A percentile compares a stretch with the other conserved stretches of the same genome.
These are phyloP conservation scores for Adela reaumurella DNA, from an alignment of 2,888 invertebrate genomes.

Conservation along the genomic window DNA sequence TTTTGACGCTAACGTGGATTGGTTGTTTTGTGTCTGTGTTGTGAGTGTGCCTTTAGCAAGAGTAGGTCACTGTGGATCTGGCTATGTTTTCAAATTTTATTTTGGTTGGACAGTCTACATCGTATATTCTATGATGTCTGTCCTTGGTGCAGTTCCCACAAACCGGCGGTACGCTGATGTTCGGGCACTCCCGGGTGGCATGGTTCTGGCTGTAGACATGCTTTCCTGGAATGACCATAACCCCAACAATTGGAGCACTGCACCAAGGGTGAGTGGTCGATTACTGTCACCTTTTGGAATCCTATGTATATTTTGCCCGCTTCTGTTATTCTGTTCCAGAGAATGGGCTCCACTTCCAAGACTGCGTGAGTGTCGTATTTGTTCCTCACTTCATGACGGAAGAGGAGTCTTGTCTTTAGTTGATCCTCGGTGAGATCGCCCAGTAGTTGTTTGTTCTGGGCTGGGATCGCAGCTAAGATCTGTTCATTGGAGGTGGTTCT, in stretches of 20 bases:
- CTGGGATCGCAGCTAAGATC: slow-evolving; percentile 3
- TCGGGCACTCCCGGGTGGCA: slow-evolving; percentile 3
- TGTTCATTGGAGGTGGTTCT: slow-evolving; percentile 7
- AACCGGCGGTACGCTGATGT: slow-evolving; percentile 1
- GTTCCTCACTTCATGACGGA: slow-evolving; percentile 14
- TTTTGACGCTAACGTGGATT: no score
- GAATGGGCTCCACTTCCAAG: slow-evolving; percentile 10
- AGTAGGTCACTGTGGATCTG: slow-evolving; percentile 8
- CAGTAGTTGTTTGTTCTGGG: slow-evolving; percentile 8
- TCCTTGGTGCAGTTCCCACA: slow-evolving; percentile 8
- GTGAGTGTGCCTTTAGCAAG: slow-evolving; percentile 12
- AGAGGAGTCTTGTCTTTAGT: slow-evolving; percentile 5
- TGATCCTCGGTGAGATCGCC: slow-evolving; percentile 1
- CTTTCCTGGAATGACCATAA: slow-evolving; percentile 14
- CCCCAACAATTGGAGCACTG: slow-evolving; percentile 14
- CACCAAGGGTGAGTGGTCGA: slow-evolving; percentile 5
- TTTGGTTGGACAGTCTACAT: slow-evolving; percentile 6
- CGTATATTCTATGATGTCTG: slow-evolving; percentile 7
- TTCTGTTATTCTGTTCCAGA: slow-evolving; percentile 8
- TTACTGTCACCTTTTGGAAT: background rate
- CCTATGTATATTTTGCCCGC: slow-evolving; percentile 2
- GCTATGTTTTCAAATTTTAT: slow-evolving; percentile 15
- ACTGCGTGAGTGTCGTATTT: slow-evolving; percentile 11
- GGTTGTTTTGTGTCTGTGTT: no score
- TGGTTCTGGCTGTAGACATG: slow-evolving; percentile 6